Evolutionary conservation across 2,797 vertebrate genomes (phyloP).

Genomic region (Poeciliopsis paucimaculata): DNA sequence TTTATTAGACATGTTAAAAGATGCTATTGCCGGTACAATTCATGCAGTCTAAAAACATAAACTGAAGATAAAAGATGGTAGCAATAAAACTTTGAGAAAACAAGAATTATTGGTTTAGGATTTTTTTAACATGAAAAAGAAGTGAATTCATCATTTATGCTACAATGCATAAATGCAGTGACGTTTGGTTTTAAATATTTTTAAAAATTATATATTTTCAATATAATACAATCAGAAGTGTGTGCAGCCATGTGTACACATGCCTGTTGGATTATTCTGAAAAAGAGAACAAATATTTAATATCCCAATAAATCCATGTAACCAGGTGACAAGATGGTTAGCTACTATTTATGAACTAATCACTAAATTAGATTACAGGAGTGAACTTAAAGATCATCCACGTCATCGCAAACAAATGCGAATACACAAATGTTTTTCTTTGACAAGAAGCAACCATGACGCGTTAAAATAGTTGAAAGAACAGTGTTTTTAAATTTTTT

Average conservation of each 20-base stretch:
- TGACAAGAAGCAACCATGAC: not conserved
- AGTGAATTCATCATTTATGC: not conserved
- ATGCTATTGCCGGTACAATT: not conserved
- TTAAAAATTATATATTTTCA: not conserved
- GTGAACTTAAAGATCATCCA: not conserved
- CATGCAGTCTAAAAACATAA: not conserved
- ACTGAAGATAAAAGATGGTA: not conserved
- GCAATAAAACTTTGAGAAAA: not conserved
- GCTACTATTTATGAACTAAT: not conserved
- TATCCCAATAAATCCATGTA: not conserved
- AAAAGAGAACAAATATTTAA: not conserved
- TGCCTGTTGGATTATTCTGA: not conserved
- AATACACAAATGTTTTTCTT: not conserved
- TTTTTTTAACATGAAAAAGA: not conserved
- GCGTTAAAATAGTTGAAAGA: constrained; percentile 10
- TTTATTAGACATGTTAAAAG: not conserved
- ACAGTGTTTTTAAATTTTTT: constrained; percentile 5
- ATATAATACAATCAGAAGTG: not conserved
- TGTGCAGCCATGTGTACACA: not conserved
- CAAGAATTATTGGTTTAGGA: not conserved
- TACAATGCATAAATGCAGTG: not conserved
- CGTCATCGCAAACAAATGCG: not conserved
- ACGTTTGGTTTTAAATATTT: not conserved
- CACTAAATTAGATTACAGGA: not conserved
- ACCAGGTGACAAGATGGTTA: not conserved